Evolutionary conservation across 2,888 invertebrate genomes (phyloP), one percentile per base, ranked within the genome.

Genomic region (Agonopterix alstromeriana): DNA sequence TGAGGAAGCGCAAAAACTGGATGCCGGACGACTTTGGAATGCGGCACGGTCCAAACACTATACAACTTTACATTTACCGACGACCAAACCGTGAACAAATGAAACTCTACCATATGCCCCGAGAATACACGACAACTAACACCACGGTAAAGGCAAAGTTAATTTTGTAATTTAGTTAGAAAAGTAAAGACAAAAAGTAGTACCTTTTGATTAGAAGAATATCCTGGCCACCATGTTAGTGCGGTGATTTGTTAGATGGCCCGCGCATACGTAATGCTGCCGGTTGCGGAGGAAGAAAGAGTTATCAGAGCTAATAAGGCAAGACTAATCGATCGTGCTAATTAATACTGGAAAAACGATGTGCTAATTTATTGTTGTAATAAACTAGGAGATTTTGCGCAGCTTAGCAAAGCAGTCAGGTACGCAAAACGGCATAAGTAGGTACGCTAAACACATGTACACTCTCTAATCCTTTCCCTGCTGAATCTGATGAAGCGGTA

Each of bases 1-100:
- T 27, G 48, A 63, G 81, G 78, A 81, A 77, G 62, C 64, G 71
- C 71, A 82, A 81, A 78, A 81, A 81, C 65, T 50, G 53, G 27
- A 45, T 56, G 53, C 68, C 77, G 81, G 77, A 77, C 63, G 69
- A 50, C 48, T 4, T 45, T 56, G 67, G 77, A 75, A 77, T 78
- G 77, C 67, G 63, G 67, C 55, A 58, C 42, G 45, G 8, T 10
- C 42, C 36, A 8, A 36, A 36, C 60, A 46, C 27, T 27, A 5
- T 0, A 27, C 27, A 27, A 27, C 27, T 27, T 27, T 27, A 27
- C 27, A 27, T 27, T 27, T 27, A 27, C 27, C 27, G 27, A 27
- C 27, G n/a, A 38, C 38, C 11, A 42, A 42, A 12, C 42, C 42
- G 10, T 42, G 8, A 12, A 42, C 38, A 42, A 42, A 42, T 12